Evolutionary conservation across 2,888 invertebrate species (phyloP), one percentile per base, ranked within the genome.

Genomic region (Drosophila helvetica): DNA sequence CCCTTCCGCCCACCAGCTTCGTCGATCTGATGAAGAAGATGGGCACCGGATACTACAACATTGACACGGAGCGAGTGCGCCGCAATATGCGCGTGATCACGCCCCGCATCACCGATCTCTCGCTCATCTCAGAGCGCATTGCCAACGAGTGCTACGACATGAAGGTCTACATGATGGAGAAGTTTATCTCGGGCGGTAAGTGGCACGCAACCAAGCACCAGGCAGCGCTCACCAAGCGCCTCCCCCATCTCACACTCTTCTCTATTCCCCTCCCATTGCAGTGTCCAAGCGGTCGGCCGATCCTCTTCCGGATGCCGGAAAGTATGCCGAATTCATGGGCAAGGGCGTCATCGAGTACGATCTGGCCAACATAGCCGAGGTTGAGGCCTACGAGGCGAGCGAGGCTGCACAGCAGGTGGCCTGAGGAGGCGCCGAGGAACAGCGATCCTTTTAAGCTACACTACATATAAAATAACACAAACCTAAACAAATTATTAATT

Each of bases 11-110:
- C 4, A 94, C 94, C 78, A 96, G 95, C 85, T 94, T 96, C 90
- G 94, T 94, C 79, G 98, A 98, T 93, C 94, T 96, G 17, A 93
- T 97, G 75, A 93, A 94, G 77, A 97, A 96, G 92, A 96, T 97
- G 94, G 94, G 94, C 91, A 94, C 94, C 75, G 95, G 95, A 10
- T 96, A 96, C 90, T 97, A 96, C 90, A 94, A 95, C 88, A 96
- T 98, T 52, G 95, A 98, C 90, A 96, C 97, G 48, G 94, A 94
- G 77, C 94, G 95, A 75, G 95, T 98, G 50, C 94, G 96, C 70
- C 94, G 95, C 85, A 94, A 95, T 45, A 96, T 97, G 95, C 94
- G 94, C 59, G 96, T 97, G 2, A 93, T 95, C 22, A 92, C 94
- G 55, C 96, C 96, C 3, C 94, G 95, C 15, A 92, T 97, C 55